Evolutionary conservation across 1,140 invertebrate species (phyloP), one percentile per base, ranked within the genome.

Genomic region (Leptinotarsa undecemlineata): DNA sequence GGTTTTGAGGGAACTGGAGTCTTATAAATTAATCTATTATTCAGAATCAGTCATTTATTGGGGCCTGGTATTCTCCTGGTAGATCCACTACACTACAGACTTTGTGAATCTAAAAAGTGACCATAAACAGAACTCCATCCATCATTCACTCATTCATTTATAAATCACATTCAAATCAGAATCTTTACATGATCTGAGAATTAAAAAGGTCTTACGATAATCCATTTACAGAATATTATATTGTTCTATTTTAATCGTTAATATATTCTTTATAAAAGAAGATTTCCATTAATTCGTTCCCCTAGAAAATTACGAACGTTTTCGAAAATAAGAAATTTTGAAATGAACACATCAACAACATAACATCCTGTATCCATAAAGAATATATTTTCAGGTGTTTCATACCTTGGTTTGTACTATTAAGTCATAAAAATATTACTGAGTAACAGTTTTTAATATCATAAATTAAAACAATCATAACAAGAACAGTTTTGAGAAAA

Each of bases 381-480:
- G 20, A n/a, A n/a, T 17, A 61, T 72, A 76, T 77, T 77, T 76
- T 70, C 74, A 74, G 75, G 75, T 79, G 76, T 72, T 77, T 72
- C 68, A 76, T 74, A 79, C 76, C 78, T 57, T 69, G 72, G 72
- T 79, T 79, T 79, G 78, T 79, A 79, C 78, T 79, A 73, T 79
- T 63, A 74, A 79, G 60, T 75, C 76, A 72, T 79, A 77, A 77
- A 77, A 74, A 76, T 71, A 78, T 74, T 74, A 78, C 76, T 62
- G 61, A 68, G 64, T 76, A 76, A 75, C 73, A 74, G 74, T 73
- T 74, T 72, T 72, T n/a, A 72, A 72, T 72, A 72, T 69, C 68
- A 69, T 72, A 72, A 72, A 72, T 72, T 72, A 77, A 76, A 78
- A 78, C 71, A 74, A 76, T 62, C 69, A 69, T 74, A 78, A 78